Conservation (phyloP, 2,797 vertebrate genomes). For the Acrossocheilus fasciatus region DNA sequence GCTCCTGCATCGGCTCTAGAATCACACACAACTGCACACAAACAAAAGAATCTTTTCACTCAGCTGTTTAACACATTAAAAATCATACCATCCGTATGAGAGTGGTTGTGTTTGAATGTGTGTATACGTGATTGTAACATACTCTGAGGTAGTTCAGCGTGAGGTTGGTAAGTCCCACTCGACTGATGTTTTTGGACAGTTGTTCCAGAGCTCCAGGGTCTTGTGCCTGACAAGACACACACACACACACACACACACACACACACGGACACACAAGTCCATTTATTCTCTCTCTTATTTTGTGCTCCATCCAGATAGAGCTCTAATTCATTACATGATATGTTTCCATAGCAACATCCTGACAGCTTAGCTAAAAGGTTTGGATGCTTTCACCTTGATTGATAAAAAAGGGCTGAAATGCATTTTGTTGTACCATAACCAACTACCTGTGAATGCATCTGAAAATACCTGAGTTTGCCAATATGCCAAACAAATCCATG, state of each 20-base stretch:
- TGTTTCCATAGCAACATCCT: constrained; percentile 61
- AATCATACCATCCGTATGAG: not conserved
- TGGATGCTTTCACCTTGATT: constrained; percentile 59
- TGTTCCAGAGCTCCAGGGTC: constrained; percentile 99
- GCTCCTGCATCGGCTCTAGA: constrained; percentile 99
- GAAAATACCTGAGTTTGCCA: not conserved
- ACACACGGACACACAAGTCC: constrained; percentile 36
- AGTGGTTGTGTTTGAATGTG: constrained; percentile 11
- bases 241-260: constrained; percentile 43
- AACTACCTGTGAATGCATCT: constrained; percentile 5
- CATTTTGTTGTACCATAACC: constrained; percentile 46
- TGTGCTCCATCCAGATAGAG: constrained; percentile 55
- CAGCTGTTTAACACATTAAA: not conserved
- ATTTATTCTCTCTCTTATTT: constrained; percentile 53
- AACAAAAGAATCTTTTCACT: not conserved
- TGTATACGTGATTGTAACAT: constrained; percentile 69
- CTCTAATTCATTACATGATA: constrained; percentile 62
- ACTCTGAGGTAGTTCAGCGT: constrained; percentile 99
- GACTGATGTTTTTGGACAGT: constrained; percentile 99
- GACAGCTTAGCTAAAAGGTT: constrained; percentile 59
- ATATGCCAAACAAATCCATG: not conserved
- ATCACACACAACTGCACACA: constrained; percentile 93
- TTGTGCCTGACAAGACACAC: constrained; percentile 84
- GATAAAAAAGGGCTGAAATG: constrained; percentile 57
- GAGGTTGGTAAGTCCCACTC: constrained; percentile 98